Percentiles rank a stretch among this genome's conserved stretches.
These are phyloP conservation scores for Lithophane semibrunnea DNA, from an alignment of 2,888 invertebrate genomes.

Conservation along the genomic window DNA sequence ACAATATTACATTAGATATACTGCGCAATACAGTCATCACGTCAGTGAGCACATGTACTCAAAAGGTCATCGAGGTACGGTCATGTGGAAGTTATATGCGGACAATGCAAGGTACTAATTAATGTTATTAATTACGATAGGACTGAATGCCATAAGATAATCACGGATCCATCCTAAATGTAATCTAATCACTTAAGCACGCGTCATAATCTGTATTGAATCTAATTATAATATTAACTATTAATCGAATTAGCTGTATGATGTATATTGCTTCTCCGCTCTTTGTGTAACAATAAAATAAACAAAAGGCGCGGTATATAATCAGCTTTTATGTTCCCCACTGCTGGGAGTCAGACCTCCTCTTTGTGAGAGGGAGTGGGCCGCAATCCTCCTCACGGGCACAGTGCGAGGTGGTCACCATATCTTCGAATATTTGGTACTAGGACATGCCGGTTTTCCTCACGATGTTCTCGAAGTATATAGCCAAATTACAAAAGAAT, in stretches of 20 bases:
- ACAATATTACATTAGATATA: background rate
- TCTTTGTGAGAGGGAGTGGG: background rate
- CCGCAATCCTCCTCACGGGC: background rate
- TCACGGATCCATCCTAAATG: background rate
- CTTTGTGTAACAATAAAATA: slow-evolving; percentile 1
- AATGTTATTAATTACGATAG: slow-evolving; percentile 40
- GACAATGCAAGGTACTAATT: slow-evolving; percentile 46
- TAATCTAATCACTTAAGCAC: slow-evolving; percentile 12
- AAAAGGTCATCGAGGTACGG: slow-evolving; percentile 21
- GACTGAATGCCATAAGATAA: slow-evolving; percentile 1
- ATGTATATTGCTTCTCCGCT: background rate
- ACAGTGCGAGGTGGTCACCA: background rate
- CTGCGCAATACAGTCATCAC: background rate
- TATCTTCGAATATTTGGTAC: background rate
- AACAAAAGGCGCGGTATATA: background rate
- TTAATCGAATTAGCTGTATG: background rate
- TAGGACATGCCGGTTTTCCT: background rate
- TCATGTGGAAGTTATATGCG: background rate
- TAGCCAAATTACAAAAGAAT: background rate
- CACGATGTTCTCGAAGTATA: background rate
- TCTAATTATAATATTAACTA: slow-evolving; percentile 6
- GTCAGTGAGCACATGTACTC: background rate
- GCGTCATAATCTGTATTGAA: background rate
- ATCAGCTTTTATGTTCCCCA: background rate
- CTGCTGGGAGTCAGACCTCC: background rate